These are phyloP conservation scores for Desmophyllum pertusum DNA, from an alignment of 92 coral and sea anemone genomes.

Conservation along the genomic window DNA sequence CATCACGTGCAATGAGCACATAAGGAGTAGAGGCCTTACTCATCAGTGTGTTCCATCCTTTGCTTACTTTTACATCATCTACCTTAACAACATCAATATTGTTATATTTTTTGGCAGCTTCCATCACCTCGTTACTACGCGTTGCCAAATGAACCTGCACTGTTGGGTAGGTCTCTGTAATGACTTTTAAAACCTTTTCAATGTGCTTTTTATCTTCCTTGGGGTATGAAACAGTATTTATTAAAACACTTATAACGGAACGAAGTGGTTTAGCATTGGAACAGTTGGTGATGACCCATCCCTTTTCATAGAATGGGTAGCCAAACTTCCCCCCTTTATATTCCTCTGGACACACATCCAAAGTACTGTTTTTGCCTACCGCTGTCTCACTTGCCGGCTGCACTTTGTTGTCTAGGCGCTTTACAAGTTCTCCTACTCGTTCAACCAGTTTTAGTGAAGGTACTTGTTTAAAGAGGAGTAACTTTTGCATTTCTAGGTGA, in stretches of 20 bases:
- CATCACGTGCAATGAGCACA: constrained; percentile 47
- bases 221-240: not conserved
- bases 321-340: constrained; percentile 37
- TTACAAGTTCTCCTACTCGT: not conserved
- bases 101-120: not conserved
- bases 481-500: not conserved
- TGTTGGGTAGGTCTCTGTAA: constrained; percentile 36
- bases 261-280: not conserved
- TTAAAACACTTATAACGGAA: not conserved
- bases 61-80: constrained; percentile 7
- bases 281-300: constrained; percentile 28
- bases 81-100: constrained; percentile 28
- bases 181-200: constrained; percentile 36
- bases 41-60: constrained; percentile 43
- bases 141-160: constrained; percentile 38
- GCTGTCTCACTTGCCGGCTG: not conserved
- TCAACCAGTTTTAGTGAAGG: not conserved
- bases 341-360: constrained; percentile 57
- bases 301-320: constrained; percentile 49
- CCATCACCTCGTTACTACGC: not conserved
- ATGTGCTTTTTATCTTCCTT: constrained; percentile 27
- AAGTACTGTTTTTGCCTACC: not conserved
- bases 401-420: not conserved
- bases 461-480: not conserved
- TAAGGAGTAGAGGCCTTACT: constrained; percentile 32